These are phyloP conservation scores for Drosophila rufa DNA, from an alignment of 1,140 invertebrate species.

Conservation along the genomic window DNA sequence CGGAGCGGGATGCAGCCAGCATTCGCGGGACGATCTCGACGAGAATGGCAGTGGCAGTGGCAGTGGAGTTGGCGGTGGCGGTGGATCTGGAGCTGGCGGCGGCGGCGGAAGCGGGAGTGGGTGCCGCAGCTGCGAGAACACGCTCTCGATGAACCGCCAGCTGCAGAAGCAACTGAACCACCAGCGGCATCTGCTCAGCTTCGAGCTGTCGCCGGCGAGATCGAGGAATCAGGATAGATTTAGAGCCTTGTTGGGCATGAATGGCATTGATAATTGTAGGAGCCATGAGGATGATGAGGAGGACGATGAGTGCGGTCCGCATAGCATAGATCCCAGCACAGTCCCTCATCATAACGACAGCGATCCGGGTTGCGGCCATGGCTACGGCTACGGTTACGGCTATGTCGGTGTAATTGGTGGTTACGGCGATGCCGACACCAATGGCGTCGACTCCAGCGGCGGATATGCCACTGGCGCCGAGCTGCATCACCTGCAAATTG, in stretches of 20 bases:
- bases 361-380: slow-evolving; percentile 32
- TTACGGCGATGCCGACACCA: slow-evolving; percentile 55
- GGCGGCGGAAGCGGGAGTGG: slow-evolving; percentile 57
- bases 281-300: slow-evolving; percentile 56
- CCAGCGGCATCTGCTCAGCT: slow-evolving; percentile 84
- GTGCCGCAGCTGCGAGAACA: slow-evolving; percentile 83
- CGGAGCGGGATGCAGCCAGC: slow-evolving; percentile 82
- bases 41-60: slow-evolving; percentile 53
- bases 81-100: slow-evolving; percentile 30
- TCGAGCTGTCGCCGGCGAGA: slow-evolving; percentile 81
- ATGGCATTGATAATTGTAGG: slow-evolving; percentile 82
- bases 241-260: slow-evolving; percentile 84
- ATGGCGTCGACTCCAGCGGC: slow-evolving; percentile 51
- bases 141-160: slow-evolving; percentile 82
- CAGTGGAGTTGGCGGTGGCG: slow-evolving; percentile 21
- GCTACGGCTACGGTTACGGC: slow-evolving; percentile 18
- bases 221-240: slow-evolving; percentile 85
- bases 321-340: slow-evolving; percentile 80
- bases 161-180: slow-evolving; percentile 85
- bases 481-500: slow-evolving; percentile 82
- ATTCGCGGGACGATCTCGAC: slow-evolving; percentile 82
- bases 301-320: slow-evolving; percentile 75
- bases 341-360: slow-evolving; percentile 28
- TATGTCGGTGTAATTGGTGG: slow-evolving; percentile 36
- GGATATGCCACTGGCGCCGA: slow-evolving; percentile 64